Evolutionary conservation across 2,797 vertebrate species (phyloP), one percentile per base, ranked within the genome.

Genomic region (Eleutherodactylus coqui): DNA sequence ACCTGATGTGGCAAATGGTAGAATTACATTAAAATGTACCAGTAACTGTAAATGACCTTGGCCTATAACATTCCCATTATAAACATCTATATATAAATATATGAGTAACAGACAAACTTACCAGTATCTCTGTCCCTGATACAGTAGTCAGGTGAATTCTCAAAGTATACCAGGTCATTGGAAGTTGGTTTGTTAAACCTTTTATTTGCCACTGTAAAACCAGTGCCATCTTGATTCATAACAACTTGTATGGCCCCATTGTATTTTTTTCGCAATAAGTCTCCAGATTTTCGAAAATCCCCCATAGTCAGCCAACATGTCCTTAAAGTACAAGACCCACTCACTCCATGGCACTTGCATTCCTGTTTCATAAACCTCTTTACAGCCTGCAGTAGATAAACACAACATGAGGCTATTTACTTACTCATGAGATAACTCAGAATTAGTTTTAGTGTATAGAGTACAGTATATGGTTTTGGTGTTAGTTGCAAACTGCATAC

Each of bases 121-220:
- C 98, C 97, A 92, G 96, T 95, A 88, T 97, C 96, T 38, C 94
- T 93, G 94, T 99, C 97, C 86, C 94, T 93, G 91, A 98, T 93
- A 92, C 98, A 99, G 94, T 98, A 99, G 92, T 99, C 98, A 47
- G 98, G 98, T 38, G 97, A 98, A 90, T 96, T 96, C 93, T 99
- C 98, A 72, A 97, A 96, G 93, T 98, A 99, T 76, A 99, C 97
- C 51, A 99, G 94, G 91, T 99, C 97, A 79, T 97, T 97, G 93
- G 97, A 97, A 78, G 95, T 96, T 72, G 97, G 96, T 77, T 94
- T 96, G 89, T 97, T 98, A 92, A 96, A 96, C 91, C 92, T 96
- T 86, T 94, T 91, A 91, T 97, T 96, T 21, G 96, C 94, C 16
- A 95, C 93, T 0, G 96, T 96, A 92, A 98, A 99, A 49, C 96